These are phyloP conservation scores for Pitangus sulphuratus DNA, from an alignment of 2,797 vertebrate genomes.

Conservation along the genomic window DNA sequence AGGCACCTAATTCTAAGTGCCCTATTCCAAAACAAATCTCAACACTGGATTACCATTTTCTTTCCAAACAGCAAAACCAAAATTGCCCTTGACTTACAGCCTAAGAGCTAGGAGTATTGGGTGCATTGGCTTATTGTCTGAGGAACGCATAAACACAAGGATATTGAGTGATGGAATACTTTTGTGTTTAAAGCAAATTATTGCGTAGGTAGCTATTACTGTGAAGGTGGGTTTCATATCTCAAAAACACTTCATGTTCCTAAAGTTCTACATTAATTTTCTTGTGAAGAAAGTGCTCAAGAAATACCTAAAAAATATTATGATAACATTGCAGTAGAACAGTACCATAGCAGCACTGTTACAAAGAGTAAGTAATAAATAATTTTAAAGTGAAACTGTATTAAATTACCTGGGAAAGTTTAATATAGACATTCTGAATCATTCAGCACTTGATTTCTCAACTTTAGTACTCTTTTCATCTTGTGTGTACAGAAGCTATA, in stretches of 20 bases:
- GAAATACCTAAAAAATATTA: neutral
- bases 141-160: neutral
- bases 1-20: accelerated
- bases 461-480: neutral
- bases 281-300: neutral
- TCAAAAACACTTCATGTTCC: neutral
- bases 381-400: neutral
- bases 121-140: neutral
- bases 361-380: neutral
- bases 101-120: neutral
- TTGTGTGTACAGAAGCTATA: accelerated
- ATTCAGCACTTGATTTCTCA: neutral
- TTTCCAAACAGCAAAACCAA: neutral
- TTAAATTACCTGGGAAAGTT: neutral
- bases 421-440: neutral
- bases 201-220: neutral
- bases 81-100: neutral
- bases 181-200: neutral
- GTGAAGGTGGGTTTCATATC: neutral
- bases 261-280: neutral
- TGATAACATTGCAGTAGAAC: neutral
- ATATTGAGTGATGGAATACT: neutral
- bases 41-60: neutral
- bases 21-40: neutral
- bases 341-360: neutral